Evolutionary conservation across 2,113 vertebrate species (phyloP).

Genomic region (Dasyurus viverrinus): DNA sequence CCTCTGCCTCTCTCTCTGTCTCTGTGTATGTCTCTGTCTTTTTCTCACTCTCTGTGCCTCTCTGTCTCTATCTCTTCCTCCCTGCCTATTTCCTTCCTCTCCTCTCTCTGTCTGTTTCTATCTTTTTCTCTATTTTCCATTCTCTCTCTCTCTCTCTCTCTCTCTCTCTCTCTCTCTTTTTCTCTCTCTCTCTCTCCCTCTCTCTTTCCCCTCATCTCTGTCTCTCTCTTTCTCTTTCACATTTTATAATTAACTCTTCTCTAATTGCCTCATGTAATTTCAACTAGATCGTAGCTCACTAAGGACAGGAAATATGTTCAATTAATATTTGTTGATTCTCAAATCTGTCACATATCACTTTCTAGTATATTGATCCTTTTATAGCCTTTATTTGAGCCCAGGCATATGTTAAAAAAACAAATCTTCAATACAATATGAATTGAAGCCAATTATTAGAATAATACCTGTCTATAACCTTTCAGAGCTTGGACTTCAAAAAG

Average conservation of each 20-base stretch:
- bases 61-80: no score
- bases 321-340: neutral
- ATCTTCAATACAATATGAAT: conserved; percentile 23
- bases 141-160: no score
- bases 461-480: conserved; percentile 10
- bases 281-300: neutral
- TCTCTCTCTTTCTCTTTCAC: no score
- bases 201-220: no score
- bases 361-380: neutral
- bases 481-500: conserved; percentile 33
- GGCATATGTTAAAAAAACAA: conserved; percentile 30
- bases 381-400: neutral
- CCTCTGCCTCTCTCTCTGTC: no score
- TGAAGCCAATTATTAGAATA: conserved; percentile 36
- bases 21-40: no score
- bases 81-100: no score
- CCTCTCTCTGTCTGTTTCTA: no score
- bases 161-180: no score
- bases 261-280: neutral
- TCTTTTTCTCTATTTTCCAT: no score
- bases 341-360: neutral
- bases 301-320: neutral
- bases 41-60: no score
- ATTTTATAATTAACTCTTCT: neutral
- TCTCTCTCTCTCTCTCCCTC: no score